phyloP scores from a whole-genome alignment of 2,888 invertebrate species.

The Melipona bicolor region DNA sequence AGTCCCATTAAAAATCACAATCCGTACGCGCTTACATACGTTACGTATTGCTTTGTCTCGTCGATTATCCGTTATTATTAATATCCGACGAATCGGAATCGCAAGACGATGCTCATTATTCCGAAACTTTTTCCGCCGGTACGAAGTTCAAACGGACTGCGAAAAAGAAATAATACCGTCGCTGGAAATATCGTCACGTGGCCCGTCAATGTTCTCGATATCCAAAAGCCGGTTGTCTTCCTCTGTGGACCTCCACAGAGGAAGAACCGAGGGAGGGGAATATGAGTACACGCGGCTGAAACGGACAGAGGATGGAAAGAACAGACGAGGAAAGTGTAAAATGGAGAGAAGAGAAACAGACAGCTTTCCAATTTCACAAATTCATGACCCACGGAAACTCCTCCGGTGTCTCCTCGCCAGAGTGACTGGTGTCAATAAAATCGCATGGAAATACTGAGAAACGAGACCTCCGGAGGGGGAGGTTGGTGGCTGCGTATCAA shows the following conservation, averaged over 20 bases:
- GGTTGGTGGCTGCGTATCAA: slow-evolving; percentile 1
- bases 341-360: slow-evolving; percentile 55
- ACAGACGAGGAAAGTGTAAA: slow-evolving; percentile 32
- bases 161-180: slow-evolving; percentile 25
- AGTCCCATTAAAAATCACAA: neutral
- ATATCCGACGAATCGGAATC: neutral
- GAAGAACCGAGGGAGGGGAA: neutral
- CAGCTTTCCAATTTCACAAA: slow-evolving; percentile 74
- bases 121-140: neutral
- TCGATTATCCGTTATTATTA: neutral
- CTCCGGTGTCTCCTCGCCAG: slow-evolving; percentile 38
- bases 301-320: neutral
- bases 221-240: slow-evolving; percentile 49
- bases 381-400: slow-evolving; percentile 62
- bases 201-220: slow-evolving; percentile 51
- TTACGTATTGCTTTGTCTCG: neutral
- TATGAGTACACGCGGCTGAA: neutral
- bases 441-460: slow-evolving; percentile 47
- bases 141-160: slow-evolving; percentile 17
- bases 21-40: neutral
- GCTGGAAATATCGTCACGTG: slow-evolving; percentile 43
- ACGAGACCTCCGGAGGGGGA: neutral
- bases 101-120: neutral
- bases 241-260: slow-evolving; percentile 15
- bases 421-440: slow-evolving; percentile 73